phyloP scores from a whole-genome alignment of 2,888 invertebrate species.

The Sinohyriopsis cumingii region DNA sequence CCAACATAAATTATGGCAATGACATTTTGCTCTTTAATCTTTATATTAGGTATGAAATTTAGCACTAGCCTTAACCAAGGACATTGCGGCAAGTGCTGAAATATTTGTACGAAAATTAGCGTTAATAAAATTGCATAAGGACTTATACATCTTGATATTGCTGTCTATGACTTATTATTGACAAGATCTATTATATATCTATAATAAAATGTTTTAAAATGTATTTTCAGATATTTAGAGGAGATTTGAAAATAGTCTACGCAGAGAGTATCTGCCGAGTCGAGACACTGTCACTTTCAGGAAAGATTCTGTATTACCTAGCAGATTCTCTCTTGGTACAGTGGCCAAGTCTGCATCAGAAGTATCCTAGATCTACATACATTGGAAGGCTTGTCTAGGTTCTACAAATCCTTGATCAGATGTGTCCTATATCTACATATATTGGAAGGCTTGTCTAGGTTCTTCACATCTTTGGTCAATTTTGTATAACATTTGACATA shows the following conservation, averaged over 20 bases:
- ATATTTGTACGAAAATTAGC: too few species aligned
- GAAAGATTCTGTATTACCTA: constrained; percentile 85
- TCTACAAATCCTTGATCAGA: too few species aligned
- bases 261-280: constrained; percentile 97
- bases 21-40: too few species aligned
- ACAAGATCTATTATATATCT: not conserved
- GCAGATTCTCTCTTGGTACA: constrained; percentile 93
- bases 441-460: constrained; percentile 74
- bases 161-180: not conserved
- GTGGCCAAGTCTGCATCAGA: constrained; percentile 85
- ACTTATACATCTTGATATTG: too few species aligned
- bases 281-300: constrained; percentile 88
- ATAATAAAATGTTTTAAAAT: not conserved
- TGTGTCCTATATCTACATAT: too few species aligned
- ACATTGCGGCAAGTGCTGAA: too few species aligned
- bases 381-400: constrained; percentile 80
- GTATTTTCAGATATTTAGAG: constrained; percentile 29
- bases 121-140: too few species aligned
- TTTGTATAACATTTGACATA: too few species aligned
- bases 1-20: too few species aligned
- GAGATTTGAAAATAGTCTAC: constrained; percentile 83
- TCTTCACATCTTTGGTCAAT: too few species aligned
- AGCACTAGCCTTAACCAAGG: too few species aligned
- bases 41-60: too few species aligned
- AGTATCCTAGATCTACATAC: constrained; percentile 82